Base-by-base conservation (phyloP, 2,797 vertebrate species). In the Iguana delicatissima region DNA sequence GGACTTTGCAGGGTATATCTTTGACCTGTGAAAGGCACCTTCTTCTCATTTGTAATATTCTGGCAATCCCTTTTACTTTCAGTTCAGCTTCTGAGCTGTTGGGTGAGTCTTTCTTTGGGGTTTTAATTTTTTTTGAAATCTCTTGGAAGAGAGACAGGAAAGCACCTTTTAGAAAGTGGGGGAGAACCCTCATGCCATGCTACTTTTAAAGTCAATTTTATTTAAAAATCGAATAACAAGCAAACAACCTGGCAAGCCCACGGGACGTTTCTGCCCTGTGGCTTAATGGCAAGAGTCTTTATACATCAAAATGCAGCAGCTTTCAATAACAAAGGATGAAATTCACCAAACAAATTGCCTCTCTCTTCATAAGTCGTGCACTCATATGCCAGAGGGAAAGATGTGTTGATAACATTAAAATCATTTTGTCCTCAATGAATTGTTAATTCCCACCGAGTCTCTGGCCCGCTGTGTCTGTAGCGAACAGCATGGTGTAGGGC, bases 251-350 rank as follows among this genome's bases (percentile, higher is more conserved):
- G 91, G 95, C 95, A 92, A 95, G 94, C 94, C 96, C 94, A 80
- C 94, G 82, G 96, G 96, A 97, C 92, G 86, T 95, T 95, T 94
- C 95, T 94, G 95, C 95, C 97, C 96, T 1, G 95, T 90, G 95
- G 97, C 97, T 95, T 96, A 97, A 97, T 96, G 88, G 96, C 95
- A 93, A 95, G 91, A 94, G 96, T 96, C 97, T 97, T 97, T 97
- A 96, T 96, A 95, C 96, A 96, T 97, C 96, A 96, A 96, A 97
- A 97, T 94, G 95, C 96, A 95, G 92, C 96, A 95, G 97, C 95
- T 97, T 96, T 96, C 95, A 95, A 96, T 96, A 96, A 97, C 97
- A 98, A 98, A 97, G 95, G 96, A 82, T 42, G 96, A 97, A 97
- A 97, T 97, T 97, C 97, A 95, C 67, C 96, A 94, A 97, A 96